phyloP scores from a whole-genome alignment of 1,140 invertebrate genomes.

The Lepidurus packardi region DNA sequence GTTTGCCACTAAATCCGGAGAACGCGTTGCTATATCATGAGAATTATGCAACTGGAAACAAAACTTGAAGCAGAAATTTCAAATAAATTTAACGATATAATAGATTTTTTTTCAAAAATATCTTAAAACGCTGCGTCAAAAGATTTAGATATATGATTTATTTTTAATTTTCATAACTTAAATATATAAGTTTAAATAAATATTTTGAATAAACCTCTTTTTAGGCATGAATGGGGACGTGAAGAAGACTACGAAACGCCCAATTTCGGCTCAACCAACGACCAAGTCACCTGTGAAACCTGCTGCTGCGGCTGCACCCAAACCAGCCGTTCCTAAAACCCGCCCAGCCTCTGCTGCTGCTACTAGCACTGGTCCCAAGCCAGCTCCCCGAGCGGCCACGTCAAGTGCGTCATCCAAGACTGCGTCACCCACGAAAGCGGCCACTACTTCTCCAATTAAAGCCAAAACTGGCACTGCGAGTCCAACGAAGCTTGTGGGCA shows the following conservation, averaged over 20 bases:
- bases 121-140: not conserved
- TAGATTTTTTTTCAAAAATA: not conserved
- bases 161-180: not conserved
- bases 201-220: not conserved
- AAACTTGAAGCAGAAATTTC: not conserved
- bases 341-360: not conserved
- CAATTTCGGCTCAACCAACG: constrained; percentile 7
- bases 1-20: no score
- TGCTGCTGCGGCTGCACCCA: not conserved
- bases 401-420: not conserved
- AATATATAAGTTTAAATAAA: not conserved
- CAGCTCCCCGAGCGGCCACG: not conserved
- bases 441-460: not conserved
- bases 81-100: not conserved
- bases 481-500: not conserved
- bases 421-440: constrained; percentile 20
- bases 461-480: constrained; percentile 26
- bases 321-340: constrained; percentile 17
- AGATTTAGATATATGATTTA: not conserved
- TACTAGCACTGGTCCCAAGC: not conserved
- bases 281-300: constrained; percentile 26
- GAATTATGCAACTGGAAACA: no score
- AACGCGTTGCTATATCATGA: no score
- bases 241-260: not conserved
- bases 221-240: constrained; percentile 7